Conservation (phyloP, 2,797 vertebrate species). For the Enteromius thamalakanensis region DNA sequence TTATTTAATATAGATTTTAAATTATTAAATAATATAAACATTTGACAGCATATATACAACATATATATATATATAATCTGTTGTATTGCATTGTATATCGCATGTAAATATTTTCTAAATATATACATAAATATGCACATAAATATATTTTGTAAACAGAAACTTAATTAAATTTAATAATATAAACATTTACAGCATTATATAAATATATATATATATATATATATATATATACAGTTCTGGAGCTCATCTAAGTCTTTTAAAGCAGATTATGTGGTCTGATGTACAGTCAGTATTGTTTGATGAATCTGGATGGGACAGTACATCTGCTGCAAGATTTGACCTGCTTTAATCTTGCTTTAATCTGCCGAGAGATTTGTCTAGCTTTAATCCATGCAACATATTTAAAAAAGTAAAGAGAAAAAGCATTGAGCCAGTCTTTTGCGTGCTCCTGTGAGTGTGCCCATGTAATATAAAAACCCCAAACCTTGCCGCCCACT, state of each 20-base stretch:
- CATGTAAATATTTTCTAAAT: too few species aligned
- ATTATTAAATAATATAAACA: too few species aligned
- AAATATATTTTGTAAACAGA: too few species aligned
- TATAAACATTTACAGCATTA: too few species aligned
- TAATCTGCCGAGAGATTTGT: constrained; percentile 30
- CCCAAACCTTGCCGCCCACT: constrained; percentile 12
- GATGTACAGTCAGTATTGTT: constrained; percentile 18
- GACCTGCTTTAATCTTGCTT: constrained; percentile 27
- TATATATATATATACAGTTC: background rate
- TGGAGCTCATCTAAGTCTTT: background rate
- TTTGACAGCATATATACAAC: too few species aligned
- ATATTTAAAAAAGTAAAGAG: background rate
- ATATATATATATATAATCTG: too few species aligned
- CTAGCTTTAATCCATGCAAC: constrained; percentile 11
- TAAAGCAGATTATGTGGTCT: constrained; percentile 5
- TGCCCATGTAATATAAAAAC: background rate
- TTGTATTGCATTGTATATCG: too few species aligned
- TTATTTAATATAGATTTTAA: too few species aligned
- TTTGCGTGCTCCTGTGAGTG: background rate
- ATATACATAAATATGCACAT: too few species aligned
- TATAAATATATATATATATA: too few species aligned
- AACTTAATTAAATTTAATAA: too few species aligned
- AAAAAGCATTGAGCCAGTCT: background rate
- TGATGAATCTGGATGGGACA: constrained; percentile 9
- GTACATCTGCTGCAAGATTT: constrained; percentile 33